phyloP scores from a whole-genome alignment of 2,888 invertebrate species.

The Gymnosoma rotundatum region DNA sequence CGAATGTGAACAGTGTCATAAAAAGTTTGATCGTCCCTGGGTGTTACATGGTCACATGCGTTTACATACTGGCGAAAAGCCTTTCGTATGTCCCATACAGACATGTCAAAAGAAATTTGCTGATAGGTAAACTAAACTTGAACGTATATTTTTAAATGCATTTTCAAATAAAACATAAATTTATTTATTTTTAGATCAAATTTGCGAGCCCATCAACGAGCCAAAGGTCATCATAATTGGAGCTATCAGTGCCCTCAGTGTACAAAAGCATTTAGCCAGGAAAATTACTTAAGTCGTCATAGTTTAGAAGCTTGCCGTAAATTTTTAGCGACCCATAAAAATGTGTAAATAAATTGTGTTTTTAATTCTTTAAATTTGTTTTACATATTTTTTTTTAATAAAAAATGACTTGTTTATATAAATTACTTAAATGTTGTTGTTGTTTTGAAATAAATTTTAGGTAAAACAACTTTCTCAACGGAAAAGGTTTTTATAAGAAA shows the following conservation, averaged over 20 bases:
- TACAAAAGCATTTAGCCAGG: conserved; percentile 87
- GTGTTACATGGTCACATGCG: conserved; percentile 87
- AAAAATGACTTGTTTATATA: neutral
- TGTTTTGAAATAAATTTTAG: neutral
- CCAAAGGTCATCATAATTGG: conserved; percentile 88
- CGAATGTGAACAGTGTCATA: conserved; percentile 83
- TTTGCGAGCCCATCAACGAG: conserved; percentile 88
- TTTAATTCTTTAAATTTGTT: neutral
- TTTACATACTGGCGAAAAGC: conserved; percentile 87
- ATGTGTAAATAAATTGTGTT: conserved; percentile 36
- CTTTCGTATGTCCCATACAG: conserved; percentile 86
- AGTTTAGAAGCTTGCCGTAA: conserved; percentile 86
- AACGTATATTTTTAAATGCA: neutral
- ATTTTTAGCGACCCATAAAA: conserved; percentile 78
- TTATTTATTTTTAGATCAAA: conserved; percentile 84
- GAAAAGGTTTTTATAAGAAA: no score
- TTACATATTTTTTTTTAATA: neutral
- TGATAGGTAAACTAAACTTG: conserved; percentile 83
- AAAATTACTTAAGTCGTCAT: conserved; percentile 86
- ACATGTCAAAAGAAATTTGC: conserved; percentile 86
- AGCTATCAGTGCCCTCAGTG: conserved; percentile 86
- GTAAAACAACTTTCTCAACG: no score
- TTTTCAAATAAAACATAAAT: neutral
- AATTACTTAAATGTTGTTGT: neutral
- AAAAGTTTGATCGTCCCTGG: conserved; percentile 88